These are phyloP conservation scores for Pteropus rufus DNA, from an alignment of 2,797 vertebrate genomes.

Conservation along the genomic window DNA sequence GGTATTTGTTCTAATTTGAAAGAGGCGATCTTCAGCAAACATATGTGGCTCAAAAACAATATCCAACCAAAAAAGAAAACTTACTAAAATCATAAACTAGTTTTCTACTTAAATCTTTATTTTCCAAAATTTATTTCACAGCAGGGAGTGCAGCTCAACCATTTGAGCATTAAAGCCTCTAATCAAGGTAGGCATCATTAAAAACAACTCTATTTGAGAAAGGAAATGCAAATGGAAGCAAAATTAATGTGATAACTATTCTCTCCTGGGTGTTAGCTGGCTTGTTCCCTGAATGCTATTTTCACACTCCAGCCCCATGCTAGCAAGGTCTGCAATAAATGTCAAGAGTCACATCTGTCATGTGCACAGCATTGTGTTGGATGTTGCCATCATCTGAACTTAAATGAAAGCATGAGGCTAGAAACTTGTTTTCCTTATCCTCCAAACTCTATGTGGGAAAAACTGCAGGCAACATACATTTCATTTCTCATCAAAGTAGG, in stretches of 20 bases:
- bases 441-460: neutral
- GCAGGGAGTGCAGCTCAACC: neutral
- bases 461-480: neutral
- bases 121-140: conserved; percentile 13
- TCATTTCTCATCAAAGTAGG: neutral
- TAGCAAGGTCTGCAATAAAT: neutral
- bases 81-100: conserved; percentile 1
- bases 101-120: conserved; percentile 28
- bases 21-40: neutral
- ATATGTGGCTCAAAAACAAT: neutral
- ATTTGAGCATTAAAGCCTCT: neutral
- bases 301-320: neutral
- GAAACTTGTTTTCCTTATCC: neutral
- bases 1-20: neutral
- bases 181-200: neutral
- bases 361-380: neutral
- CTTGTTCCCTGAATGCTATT: neutral
- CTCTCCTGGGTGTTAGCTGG: neutral
- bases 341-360: neutral
- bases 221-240: conserved; percentile 4
- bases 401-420: neutral
- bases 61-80: conserved; percentile 23
- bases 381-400: neutral
- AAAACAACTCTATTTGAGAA: conserved; percentile 13
- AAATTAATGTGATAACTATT: neutral